Evolutionary conservation across 2,888 invertebrate genomes (phyloP).

Genomic region (Falcaria lacertinaria): DNA sequence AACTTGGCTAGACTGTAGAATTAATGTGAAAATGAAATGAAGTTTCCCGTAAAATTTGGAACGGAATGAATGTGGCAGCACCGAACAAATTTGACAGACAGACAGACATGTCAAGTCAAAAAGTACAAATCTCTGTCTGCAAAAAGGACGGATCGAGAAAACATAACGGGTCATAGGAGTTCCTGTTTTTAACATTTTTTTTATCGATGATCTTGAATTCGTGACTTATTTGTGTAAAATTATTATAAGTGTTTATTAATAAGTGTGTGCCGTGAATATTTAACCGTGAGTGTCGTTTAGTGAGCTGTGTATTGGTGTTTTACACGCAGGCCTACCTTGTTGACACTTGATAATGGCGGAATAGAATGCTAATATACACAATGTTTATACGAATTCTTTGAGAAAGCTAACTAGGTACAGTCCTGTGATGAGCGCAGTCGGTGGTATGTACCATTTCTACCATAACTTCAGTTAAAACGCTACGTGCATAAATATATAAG

Average conservation of each 20-base stretch:
- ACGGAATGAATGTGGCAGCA: too few species aligned
- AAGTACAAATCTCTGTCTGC: too few species aligned
- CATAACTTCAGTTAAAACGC: too few species aligned
- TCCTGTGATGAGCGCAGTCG: constrained; percentile 49
- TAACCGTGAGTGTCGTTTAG: constrained; percentile 18
- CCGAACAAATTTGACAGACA: too few species aligned
- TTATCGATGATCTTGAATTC: constrained; percentile 49
- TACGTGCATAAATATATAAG: too few species aligned
- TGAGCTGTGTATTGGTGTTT: constrained; percentile 43
- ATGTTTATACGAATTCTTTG: constrained; percentile 57
- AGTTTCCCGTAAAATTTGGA: too few species aligned
- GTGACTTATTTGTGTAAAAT: constrained; percentile 56
- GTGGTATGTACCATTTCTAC: constrained; percentile 40
- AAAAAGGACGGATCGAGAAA: constrained; percentile 37
- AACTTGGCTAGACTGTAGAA: too few species aligned
- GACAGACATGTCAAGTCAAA: too few species aligned
- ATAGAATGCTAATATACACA: constrained; percentile 33
- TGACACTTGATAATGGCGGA: constrained; percentile 55
- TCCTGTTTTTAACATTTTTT: constrained; percentile 43
- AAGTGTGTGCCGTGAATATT: constrained; percentile 26
- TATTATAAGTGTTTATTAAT: constrained; percentile 29
- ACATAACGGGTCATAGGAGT: constrained; percentile 45
- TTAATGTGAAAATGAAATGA: too few species aligned
- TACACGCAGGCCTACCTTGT: constrained; percentile 44
- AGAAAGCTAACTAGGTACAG: constrained; percentile 31